Percentiles rank a stretch among this genome's conserved stretches.
Conservation (phyloP, 1,140 invertebrate species). For the Drosophila aff. region DNA sequence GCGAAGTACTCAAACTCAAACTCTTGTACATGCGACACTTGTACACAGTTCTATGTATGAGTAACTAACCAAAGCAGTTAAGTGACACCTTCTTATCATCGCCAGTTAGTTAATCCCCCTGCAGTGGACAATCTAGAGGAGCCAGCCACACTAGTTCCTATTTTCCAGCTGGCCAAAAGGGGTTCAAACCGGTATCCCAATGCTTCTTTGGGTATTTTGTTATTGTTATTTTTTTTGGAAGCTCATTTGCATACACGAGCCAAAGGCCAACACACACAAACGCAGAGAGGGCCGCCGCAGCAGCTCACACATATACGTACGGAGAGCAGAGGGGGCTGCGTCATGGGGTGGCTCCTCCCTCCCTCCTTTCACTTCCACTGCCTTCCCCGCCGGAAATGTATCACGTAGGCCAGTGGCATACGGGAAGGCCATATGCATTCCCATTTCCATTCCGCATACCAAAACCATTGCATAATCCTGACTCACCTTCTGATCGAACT, state of each 20-base stretch:
- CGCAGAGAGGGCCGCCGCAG: not conserved
- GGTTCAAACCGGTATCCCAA: constrained; percentile 40
- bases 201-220: not conserved
- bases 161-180: constrained; percentile 17
- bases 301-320: not conserved
- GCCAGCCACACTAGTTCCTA: not conserved
- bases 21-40: no score
- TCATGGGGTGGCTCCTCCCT: constrained; percentile 34
- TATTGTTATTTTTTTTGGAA: constrained; percentile 15
- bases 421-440: constrained; percentile 9
- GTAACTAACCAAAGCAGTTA: not conserved
- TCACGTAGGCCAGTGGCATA: constrained; percentile 60
- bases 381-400: constrained; percentile 22
- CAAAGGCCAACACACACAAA: constrained; percentile 12
- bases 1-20: no score
- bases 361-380: not conserved
- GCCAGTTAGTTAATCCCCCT: constrained; percentile 6
- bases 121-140: constrained; percentile 15
- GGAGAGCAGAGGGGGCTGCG: constrained; percentile 21
- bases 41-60: not conserved
- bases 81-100: constrained; percentile 4
- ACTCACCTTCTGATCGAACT: constrained; percentile 83
- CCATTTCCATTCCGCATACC: constrained; percentile 25
- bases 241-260: constrained; percentile 70
- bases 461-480: constrained; percentile 55